Evolutionary conservation across 2,797 vertebrate genomes (phyloP).

Genomic region (Sebastiscus albofasciatus): DNA sequence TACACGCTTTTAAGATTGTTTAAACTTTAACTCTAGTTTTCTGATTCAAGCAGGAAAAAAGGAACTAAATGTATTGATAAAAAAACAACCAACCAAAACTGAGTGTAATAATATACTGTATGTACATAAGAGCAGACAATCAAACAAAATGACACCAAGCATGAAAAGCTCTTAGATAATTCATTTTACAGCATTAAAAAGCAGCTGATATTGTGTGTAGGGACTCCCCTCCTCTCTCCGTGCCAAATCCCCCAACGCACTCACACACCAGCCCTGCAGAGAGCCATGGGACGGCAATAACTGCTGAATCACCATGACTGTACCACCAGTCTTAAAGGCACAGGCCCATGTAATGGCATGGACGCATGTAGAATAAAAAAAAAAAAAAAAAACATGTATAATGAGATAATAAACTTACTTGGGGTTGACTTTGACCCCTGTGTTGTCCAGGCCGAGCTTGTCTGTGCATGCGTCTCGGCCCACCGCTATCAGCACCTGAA

Average conservation of each 20-base stretch:
- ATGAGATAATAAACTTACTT: slow-evolving; percentile 83
- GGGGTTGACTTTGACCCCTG: slow-evolving; percentile 89
- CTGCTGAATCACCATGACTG: slow-evolving; percentile 84
- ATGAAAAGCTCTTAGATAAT: background rate
- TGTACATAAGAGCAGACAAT: background rate
- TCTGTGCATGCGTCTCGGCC: slow-evolving; percentile 94
- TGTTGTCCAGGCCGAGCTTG: slow-evolving; percentile 91
- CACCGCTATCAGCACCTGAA: slow-evolving; percentile 92
- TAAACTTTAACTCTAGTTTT: background rate
- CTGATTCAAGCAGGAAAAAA: background rate
- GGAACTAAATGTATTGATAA: accelerated
- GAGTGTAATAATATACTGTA: background rate
- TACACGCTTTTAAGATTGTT: accelerated
- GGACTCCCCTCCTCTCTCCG: background rate
- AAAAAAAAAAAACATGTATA: background rate
- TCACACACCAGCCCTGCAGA: background rate
- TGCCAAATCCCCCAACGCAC: background rate
- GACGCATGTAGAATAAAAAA: too few relatives aligned
- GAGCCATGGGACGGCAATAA: slow-evolving; percentile 42
- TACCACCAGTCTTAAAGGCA: slow-evolving; percentile 64
- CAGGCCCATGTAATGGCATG: slow-evolving; percentile 2
- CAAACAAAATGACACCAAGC: background rate
- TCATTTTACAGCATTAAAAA: background rate
- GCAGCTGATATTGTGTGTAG: background rate
- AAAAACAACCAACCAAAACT: background rate